A percentile compares a stretch with the other conserved stretches of the same genome.
phyloP scores from a whole-genome alignment of 2,797 vertebrate species.

The Hirundo rustica region DNA sequence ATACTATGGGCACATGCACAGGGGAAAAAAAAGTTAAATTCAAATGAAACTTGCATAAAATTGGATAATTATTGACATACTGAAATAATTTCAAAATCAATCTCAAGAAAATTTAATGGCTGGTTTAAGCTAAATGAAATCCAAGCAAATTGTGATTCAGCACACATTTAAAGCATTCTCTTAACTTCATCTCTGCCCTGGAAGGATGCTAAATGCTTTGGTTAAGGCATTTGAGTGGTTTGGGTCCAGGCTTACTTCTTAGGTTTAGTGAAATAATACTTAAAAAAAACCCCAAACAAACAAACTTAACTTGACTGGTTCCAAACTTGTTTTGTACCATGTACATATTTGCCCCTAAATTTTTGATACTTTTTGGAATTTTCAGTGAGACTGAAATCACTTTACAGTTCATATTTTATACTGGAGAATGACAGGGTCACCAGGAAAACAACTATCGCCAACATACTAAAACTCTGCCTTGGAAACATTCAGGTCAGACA shows the following conservation, averaged over 20 bases:
- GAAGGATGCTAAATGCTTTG: not conserved
- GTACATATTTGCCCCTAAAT: not conserved
- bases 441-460: not conserved
- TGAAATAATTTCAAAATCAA: conserved; percentile 21
- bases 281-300: fast-evolving
- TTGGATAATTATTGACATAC: not conserved
- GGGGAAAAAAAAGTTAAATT: not conserved
- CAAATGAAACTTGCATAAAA: not conserved
- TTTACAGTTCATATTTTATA: not conserved
- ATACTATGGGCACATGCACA: too few relatives aligned
- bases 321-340: not conserved
- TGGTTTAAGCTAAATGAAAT: not conserved
- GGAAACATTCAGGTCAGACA: not conserved
- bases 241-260: not conserved
- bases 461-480: not conserved
- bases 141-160: not conserved
- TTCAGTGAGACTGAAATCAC: not conserved
- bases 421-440: not conserved
- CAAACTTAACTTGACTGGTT: not conserved
- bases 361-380: not conserved
- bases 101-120: not conserved
- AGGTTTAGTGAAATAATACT: not conserved
- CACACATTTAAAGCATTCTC: not conserved
- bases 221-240: not conserved
- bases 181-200: not conserved